Conservation (phyloP, 2,888 invertebrate species). For the Spicauda simplicius region DNA sequence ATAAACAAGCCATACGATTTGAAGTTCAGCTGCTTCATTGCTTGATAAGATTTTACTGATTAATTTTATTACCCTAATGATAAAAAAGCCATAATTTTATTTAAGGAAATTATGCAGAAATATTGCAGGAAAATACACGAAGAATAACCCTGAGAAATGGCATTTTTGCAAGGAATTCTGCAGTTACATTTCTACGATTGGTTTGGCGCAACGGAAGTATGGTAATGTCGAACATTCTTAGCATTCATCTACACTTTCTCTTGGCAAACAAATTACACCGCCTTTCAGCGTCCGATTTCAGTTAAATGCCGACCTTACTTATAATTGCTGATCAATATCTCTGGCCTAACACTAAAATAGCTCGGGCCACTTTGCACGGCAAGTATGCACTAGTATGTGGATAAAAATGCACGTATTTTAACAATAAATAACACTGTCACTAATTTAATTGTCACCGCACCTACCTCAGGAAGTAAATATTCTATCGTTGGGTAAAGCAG, state of each 20-base stretch:
- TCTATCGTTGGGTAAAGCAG: conserved; percentile 44
- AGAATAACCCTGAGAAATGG: not conserved
- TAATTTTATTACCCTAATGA: conserved; percentile 4
- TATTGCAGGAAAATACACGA: not conserved
- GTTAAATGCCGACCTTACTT: conserved; percentile 43
- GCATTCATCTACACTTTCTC: conserved; percentile 56
- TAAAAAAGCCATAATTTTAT: not conserved
- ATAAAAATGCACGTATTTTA: conserved; percentile 46
- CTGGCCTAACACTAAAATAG: conserved; percentile 35
- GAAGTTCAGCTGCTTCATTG: conserved; percentile 21
- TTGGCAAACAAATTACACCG: conserved; percentile 49
- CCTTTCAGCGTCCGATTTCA: conserved; percentile 41
- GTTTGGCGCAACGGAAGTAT: conserved; percentile 52
- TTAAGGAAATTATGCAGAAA: not conserved
- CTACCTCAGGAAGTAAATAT: conserved; percentile 51
- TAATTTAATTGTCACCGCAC: conserved; percentile 31
- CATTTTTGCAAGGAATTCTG: conserved; percentile 1
- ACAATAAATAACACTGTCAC: conserved; percentile 29
- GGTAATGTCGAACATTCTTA: conserved; percentile 38
- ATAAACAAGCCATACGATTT: conserved; percentile 47
- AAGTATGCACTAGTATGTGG: conserved; percentile 9
- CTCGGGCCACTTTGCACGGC: not conserved
- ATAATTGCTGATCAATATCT: conserved; percentile 44
- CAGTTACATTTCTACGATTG: conserved; percentile 37
- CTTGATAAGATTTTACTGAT: conserved; percentile 27